A percentile compares a stretch with the other conserved stretches of the same genome.
Conservation (phyloP, 2,797 vertebrate species). For the Intellagama lesueurii region DNA sequence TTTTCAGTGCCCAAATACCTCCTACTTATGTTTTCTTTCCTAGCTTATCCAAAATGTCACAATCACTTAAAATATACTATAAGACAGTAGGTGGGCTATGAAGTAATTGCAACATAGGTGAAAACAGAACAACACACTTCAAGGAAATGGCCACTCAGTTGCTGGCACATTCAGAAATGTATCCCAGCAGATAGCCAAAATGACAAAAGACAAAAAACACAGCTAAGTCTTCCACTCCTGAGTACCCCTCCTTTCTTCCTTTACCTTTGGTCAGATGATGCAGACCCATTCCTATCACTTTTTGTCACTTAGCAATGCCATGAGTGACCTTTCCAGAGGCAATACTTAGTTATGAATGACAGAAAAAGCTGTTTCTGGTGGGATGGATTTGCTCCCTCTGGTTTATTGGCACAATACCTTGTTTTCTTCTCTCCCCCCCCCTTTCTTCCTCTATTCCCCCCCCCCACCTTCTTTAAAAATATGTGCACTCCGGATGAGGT, state of each 20-base stretch:
- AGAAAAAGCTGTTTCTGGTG: conserved; percentile 68
- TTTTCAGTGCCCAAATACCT: not conserved
- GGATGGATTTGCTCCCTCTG: conserved; percentile 63
- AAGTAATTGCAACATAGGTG: conserved; percentile 34
- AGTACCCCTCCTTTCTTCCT: conserved; percentile 47
- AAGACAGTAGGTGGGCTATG: not conserved
- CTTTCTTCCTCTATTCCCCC: too few species aligned
- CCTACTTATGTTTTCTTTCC: not conserved
- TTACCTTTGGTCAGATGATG: conserved; percentile 62
- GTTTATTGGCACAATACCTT: conserved; percentile 61
- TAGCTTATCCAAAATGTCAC: conserved; percentile 28
- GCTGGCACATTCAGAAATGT: conserved; percentile 47
- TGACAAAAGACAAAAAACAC: conserved; percentile 47
- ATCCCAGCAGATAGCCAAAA: conserved; percentile 43
- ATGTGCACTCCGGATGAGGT: not conserved
- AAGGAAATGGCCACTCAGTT: conserved; percentile 40
- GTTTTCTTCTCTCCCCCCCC: conserved; percentile 36
- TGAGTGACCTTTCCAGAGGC: conserved; percentile 74
- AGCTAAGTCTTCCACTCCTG: conserved; percentile 21
- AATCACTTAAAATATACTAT: conserved; percentile 29
- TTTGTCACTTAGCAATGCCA: conserved; percentile 68
- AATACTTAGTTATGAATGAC: conserved; percentile 70
- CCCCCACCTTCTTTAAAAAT: not conserved
- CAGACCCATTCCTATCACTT: conserved; percentile 63
- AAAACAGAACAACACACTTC: not conserved